A percentile compares a stretch with the other conserved stretches of the same genome.
phyloP scores from a whole-genome alignment of 2,888 invertebrate species.

The Pogonocherus hispidulus region DNA sequence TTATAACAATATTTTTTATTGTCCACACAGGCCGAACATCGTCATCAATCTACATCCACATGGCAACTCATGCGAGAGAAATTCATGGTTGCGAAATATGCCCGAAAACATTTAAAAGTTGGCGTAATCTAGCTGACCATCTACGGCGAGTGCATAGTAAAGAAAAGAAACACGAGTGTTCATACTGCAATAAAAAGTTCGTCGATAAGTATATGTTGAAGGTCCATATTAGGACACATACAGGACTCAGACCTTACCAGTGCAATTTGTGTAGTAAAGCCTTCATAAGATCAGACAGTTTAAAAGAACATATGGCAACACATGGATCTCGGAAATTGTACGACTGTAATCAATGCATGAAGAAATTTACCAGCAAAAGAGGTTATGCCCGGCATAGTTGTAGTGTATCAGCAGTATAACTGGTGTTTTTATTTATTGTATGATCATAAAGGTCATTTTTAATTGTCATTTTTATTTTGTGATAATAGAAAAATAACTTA shows the following conservation, averaged over 20 bases:
- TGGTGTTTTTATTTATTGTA: not conserved
- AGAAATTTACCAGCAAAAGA: constrained; percentile 57
- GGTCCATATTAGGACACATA: constrained; percentile 59
- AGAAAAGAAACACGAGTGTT: constrained; percentile 58
- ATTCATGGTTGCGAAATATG: constrained; percentile 60
- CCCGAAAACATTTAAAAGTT: constrained; percentile 60
- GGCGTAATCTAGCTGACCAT: constrained; percentile 59
- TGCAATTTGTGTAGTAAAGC: constrained; percentile 58
- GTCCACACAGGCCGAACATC: constrained; percentile 53
- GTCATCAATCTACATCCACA: constrained; percentile 61
- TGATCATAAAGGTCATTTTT: not conserved
- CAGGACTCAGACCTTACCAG: constrained; percentile 59
- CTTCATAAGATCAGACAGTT: constrained; percentile 59
- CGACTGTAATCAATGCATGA: constrained; percentile 57
- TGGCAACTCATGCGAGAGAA: constrained; percentile 59
- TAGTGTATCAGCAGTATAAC: constrained; percentile 13
- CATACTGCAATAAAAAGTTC: constrained; percentile 58
- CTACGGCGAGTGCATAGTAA: constrained; percentile 57
- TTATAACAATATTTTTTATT: no score
- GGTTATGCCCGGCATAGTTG: constrained; percentile 59
- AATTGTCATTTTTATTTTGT: not conserved
- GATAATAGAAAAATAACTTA: not conserved
- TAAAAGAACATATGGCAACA: constrained; percentile 58
- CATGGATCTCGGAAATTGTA: constrained; percentile 55
- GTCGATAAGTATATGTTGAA: constrained; percentile 60